Evolutionary conservation across 2,797 vertebrate species (phyloP).

Genomic region (Distichodus sexfasciatus): DNA sequence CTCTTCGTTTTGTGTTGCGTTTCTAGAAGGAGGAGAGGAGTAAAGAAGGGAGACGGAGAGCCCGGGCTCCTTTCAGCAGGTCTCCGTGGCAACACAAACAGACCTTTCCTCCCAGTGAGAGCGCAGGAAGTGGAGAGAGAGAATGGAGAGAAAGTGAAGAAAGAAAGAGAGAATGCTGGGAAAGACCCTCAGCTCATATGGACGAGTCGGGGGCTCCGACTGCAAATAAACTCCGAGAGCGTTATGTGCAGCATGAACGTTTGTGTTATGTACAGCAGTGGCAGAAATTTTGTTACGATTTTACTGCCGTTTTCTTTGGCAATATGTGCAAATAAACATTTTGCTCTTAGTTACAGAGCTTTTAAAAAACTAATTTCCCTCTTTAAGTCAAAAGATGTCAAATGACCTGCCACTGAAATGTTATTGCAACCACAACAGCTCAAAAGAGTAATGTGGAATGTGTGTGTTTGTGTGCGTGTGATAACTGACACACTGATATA

Average conservation of each 20-base stretch:
- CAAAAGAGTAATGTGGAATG: too few relatives aligned
- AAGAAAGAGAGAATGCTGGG: constrained; percentile 38
- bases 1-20: constrained; percentile 56
- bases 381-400: too few relatives aligned
- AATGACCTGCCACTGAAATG: too few relatives aligned
- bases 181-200: constrained; percentile 37
- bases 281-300: too few relatives aligned
- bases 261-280: too few relatives aligned
- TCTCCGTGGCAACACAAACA: constrained; percentile 53
- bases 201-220: constrained; percentile 33
- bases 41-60: constrained; percentile 62
- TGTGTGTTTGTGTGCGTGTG: too few relatives aligned
- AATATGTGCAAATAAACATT: not conserved
- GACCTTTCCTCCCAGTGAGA: constrained; percentile 46
- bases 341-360: too few relatives aligned
- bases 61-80: constrained; percentile 45
- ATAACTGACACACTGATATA: too few relatives aligned
- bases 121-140: constrained; percentile 44
- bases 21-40: constrained; percentile 64
- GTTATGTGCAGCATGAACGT: not conserved
- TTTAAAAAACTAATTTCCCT: too few relatives aligned
- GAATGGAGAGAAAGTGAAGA: too few relatives aligned
- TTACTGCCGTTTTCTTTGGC: too few relatives aligned
- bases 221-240: constrained; percentile 29
- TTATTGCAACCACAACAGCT: too few relatives aligned